Evolutionary conservation across 1,140 invertebrate species (phyloP).

Genomic region (Zeugodacus cucurbitae): DNA sequence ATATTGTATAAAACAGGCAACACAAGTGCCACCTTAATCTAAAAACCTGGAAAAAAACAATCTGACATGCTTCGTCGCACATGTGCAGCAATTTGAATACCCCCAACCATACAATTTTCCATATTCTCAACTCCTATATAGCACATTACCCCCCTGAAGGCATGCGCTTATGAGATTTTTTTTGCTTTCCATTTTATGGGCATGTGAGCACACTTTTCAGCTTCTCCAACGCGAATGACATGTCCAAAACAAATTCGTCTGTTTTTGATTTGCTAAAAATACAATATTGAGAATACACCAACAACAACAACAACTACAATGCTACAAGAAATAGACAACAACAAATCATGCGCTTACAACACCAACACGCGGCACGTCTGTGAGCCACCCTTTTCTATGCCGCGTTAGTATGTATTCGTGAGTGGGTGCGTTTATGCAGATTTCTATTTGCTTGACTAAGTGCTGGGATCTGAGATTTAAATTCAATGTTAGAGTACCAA

Average conservation of each 20-base stretch:
- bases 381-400: neutral
- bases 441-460: constrained; percentile 40
- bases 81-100: neutral
- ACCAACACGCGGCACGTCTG: neutral
- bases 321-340: neutral
- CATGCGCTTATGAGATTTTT: neutral
- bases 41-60: too few species aligned
- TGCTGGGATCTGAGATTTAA: constrained; percentile 34
- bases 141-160: neutral
- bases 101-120: neutral
- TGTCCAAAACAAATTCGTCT: constrained; percentile 46
- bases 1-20: too few species aligned
- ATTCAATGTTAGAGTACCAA: neutral
- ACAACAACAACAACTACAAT: neutral
- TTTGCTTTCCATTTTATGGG: neutral
- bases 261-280: constrained; percentile 45
- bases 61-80: neutral
- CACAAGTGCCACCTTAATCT: neutral
- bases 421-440: neutral
- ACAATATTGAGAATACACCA: neutral
- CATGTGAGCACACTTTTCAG: constrained; percentile 11
- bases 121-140: neutral
- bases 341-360: neutral
- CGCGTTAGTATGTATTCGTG: neutral
- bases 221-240: neutral